phyloP scores from a whole-genome alignment of 2,797 vertebrate genomes.

The Xiphophorus birchmanni region DNA sequence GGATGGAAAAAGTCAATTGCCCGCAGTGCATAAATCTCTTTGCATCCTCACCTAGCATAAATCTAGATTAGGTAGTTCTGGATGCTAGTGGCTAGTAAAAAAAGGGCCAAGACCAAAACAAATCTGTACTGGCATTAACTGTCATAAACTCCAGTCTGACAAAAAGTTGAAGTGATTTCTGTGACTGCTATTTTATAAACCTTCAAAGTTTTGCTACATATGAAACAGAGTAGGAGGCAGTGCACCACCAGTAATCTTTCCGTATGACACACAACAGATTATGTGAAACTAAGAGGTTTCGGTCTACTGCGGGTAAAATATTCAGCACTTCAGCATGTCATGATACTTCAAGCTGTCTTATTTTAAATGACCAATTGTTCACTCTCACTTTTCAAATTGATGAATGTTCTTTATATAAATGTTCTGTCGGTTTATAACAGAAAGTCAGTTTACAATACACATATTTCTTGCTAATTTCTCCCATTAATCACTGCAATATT shows the following conservation, averaged over 20 bases:
- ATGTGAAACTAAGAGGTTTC: neutral
- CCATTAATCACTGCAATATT: constrained; percentile 32
- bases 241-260: neutral
- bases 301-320: neutral
- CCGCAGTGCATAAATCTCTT: neutral
- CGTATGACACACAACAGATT: neutral
- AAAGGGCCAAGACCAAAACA: neutral
- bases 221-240: neutral
- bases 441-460: neutral
- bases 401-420: neutral
- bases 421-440: neutral
- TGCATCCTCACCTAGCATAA: neutral
- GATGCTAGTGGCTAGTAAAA: neutral
- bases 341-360: too few species aligned
- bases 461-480: constrained; percentile 23
- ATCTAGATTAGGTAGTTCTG: neutral
- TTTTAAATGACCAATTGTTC: neutral
- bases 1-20: neutral
- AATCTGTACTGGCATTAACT: neutral
- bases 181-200: neutral
- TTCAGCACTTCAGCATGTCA: neutral
- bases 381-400: neutral
- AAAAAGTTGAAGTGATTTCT: neutral
- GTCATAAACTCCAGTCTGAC: neutral
- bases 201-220: neutral